Percentiles rank a stretch among this genome's conserved stretches.
phyloP scores from a whole-genome alignment of 2,113 vertebrate genomes.

The Python bivittatus region DNA sequence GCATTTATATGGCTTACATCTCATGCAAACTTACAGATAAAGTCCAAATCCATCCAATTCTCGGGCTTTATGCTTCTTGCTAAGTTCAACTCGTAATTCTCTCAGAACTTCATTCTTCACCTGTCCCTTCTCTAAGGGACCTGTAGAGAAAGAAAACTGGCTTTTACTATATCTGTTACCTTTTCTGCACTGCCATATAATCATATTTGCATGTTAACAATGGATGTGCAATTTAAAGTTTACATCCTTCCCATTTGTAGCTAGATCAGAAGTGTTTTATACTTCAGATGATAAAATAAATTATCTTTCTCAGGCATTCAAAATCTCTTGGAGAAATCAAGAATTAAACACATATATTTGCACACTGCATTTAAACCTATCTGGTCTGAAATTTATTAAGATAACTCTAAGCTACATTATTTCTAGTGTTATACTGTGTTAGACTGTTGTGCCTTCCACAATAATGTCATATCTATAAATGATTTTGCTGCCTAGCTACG shows the following conservation, averaged over 20 bases:
- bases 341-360: neutral
- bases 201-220: neutral
- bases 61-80: conserved; percentile 92
- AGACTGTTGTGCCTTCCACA: neutral
- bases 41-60: conserved; percentile 96
- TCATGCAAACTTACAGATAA: conserved; percentile 82
- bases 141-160: conserved; percentile 68
- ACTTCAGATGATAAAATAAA: neutral
- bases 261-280: neutral
- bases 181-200: neutral
- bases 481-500: neutral
- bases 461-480: neutral
- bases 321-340: neutral
- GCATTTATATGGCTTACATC: neutral
- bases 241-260: neutral
- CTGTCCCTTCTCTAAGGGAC: conserved; percentile 96
- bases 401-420: neutral
- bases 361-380: neutral
- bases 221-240: conserved; percentile 1
- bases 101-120: conserved; percentile 95
- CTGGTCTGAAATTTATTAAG: neutral
- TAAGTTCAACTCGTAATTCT: conserved; percentile 93
- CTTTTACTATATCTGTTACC: neutral
- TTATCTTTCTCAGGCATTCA: neutral
- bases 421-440: neutral